Base-by-base conservation (phyloP, 2,113 vertebrate species). In the Axis porcinus region DNA sequence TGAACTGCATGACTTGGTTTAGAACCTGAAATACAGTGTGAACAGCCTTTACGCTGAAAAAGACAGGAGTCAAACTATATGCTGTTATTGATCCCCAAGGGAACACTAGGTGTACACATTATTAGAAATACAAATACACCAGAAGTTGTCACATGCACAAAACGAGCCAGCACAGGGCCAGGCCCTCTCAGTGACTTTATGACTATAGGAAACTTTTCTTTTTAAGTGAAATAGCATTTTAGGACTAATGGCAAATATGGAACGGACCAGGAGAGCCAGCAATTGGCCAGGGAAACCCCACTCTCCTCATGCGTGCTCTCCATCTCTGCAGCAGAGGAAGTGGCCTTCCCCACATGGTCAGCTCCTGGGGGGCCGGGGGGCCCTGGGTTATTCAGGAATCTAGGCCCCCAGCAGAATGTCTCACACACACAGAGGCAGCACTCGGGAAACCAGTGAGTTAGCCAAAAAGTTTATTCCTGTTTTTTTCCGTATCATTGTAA, bases 21-120 rank as follows among this genome's bases (percentile, higher is more conserved):
- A 25, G 79, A 50, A 17, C 1, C 62, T 28, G 15, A 79, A 84
- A 28, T 5, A 8, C 4, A 8, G 54, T 8, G 28, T 0, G 8
- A 43, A 5, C 10, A 0, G 13, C 16, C 70, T 86, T 40, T 28
- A 58, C 4, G 0, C 0, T 19, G 7, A 1, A 30, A 1, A 14
- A 33, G 64, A 14, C 11, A 36, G 19, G 27, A 21, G 15, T 16
- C 1, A n/a, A 52, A 33, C 10, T 7, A 3, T 27, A 30, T 1
- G 0, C 45, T 3, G 1, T 16, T 5, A 10, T 50, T 17, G 30
- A 21, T 45, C 43, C 36, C 50, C 52, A 28, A 11, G 36, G 60
- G 43, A 43, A 62, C 23, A 43, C 40, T 0, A 4, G 40, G 9
- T 4, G 23, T 0, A 21, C 9, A 27, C 3, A 28, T 3, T 50